Percentiles rank a stretch among this genome's conserved stretches.
Evolutionary conservation across 2,797 vertebrate species (phyloP).

Genomic region (Pseudotriccus pelzelni): DNA sequence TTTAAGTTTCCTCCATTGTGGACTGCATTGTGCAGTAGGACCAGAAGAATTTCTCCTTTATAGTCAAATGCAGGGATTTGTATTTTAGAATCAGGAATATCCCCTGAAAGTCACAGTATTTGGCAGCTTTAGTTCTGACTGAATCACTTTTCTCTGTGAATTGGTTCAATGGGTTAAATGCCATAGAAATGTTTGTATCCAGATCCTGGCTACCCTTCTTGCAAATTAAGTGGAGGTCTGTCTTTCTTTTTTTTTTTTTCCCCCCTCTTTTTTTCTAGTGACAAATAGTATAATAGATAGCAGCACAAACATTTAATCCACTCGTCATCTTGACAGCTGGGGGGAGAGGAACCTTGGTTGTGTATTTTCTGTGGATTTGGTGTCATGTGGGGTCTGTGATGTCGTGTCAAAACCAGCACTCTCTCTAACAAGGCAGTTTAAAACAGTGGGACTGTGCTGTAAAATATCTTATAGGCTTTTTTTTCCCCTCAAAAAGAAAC

Average conservation of each 20-base stretch:
- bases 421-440: neutral
- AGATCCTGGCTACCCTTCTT: neutral
- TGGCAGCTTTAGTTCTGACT: neutral
- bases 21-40: neutral
- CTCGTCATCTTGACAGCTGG: neutral
- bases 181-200: neutral
- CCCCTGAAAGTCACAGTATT: neutral
- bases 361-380: neutral
- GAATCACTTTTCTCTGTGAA: neutral
- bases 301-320: neutral
- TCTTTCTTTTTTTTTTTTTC: accelerated
- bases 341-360: neutral
- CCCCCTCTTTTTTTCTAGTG: accelerated
- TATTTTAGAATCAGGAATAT: neutral
- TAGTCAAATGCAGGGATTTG: neutral
- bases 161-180: neutral
- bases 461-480: neutral
- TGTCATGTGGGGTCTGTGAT: neutral
- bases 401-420: neutral
- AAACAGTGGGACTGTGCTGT: neutral
- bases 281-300: neutral
- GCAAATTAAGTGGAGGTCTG: neutral
- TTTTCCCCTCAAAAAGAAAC: neutral
- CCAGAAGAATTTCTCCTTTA: neutral
- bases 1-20: neutral